Base-by-base conservation (phyloP, 2,888 invertebrate genomes). In the Rhorus exstirpatorius region DNA sequence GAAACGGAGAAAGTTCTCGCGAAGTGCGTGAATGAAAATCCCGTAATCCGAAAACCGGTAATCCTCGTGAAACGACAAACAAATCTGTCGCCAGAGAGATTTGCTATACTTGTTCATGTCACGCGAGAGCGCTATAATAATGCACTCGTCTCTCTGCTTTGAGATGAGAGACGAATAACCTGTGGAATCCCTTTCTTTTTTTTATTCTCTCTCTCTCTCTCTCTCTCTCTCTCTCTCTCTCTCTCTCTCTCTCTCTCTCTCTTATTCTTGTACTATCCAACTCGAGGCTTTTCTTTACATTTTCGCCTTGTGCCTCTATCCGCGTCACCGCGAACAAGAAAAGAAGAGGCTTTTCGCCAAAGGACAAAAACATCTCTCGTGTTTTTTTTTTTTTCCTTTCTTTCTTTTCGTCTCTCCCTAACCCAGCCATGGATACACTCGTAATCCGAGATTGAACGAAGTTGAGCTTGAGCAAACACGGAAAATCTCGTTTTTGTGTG, bases 41-140 rank as follows among this genome's bases (percentile, higher is more conserved):
- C 86, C 82, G 88, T 89, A 81, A 85, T 84, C 79, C 35, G 71
- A 77, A 77, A 83, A 78, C 80, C 83, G 58, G 81, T 85, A 85
- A 84, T 85, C 83, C 82, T 61, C 65, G 79, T 70, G 70, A 83
- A 85, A 80, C 80, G 84, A 83, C 85, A 85, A 84, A 85, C 83
- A 83, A 84, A 85, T 84, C 84, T 83, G 58, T 80, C 49, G 55
- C 53, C n/a, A n/a, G 68, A 61, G 74, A 72, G 74, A 78, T 81
- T 81, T 76, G 55, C 44, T 21, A 58, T 21, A 58, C 44, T 70
- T 17, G 31, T 8, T 55, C 55, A 26, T 44, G 26, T 53, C 38
- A 35, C 10, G 65, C 31, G 53, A 49, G 58, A 71, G 24, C 65
- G 24, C 65, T 53, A 12, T 55, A 21, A 21, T 41, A 55, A 41